Conservation (phyloP, 2,888 invertebrate species). For the Sarcophaga rosellei region DNA sequence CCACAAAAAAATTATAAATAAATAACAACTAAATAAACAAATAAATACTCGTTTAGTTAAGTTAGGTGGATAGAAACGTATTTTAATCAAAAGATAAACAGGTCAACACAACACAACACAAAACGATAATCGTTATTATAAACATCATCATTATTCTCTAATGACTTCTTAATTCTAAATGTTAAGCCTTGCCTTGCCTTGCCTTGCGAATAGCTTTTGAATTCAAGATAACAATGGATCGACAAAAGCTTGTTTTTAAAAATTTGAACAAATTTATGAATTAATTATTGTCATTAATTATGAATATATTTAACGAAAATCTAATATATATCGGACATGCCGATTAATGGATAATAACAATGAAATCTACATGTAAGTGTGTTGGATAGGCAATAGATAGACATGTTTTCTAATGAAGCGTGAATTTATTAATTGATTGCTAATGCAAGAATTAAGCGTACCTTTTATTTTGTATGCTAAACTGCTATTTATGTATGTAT, state of each 20-base stretch:
- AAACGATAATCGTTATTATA: no score
- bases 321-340: not conserved
- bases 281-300: conserved; percentile 2
- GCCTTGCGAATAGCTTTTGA: no score
- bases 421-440: conserved; percentile 37
- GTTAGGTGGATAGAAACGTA: not conserved
- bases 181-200: no score
- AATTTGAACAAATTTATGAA: conserved; percentile 4
- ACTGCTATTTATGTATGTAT: no score
- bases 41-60: not conserved
- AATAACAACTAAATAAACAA: not conserved
- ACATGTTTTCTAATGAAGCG: conserved; percentile 39
- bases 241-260: not conserved
- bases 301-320: not conserved
- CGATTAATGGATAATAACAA: no score
- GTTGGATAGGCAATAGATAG: not conserved
- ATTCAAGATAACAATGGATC: not conserved
- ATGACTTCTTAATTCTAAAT: not conserved
- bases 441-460: not conserved
- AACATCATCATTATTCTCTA: not conserved
- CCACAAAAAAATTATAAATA: no score
- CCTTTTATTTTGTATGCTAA: no score
- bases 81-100: conserved; percentile 8
- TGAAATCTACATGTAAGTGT: no score
- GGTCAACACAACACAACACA: not conserved